phyloP scores from a whole-genome alignment of 2,888 invertebrate species.

The Temnothorax unifasciatus region DNA sequence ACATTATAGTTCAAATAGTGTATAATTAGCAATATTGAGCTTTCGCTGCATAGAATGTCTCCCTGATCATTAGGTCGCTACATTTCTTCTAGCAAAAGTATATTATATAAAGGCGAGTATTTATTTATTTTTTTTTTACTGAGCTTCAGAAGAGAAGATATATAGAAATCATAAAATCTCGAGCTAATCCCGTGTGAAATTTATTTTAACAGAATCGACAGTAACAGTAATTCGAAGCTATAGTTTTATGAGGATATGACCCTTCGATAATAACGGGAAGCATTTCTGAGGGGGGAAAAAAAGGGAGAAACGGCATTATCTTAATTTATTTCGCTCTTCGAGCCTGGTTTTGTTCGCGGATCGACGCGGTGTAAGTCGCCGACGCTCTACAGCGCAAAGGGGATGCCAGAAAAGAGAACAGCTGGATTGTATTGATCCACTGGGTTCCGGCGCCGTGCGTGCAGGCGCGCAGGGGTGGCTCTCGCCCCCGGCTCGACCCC shows the following conservation, averaged over 20 bases:
- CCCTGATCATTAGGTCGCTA: neutral
- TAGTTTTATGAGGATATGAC: neutral
- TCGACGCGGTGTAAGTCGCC: conserved; percentile 22
- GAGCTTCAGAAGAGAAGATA: neutral
- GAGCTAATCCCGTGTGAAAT: neutral
- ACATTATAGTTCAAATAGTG: neutral
- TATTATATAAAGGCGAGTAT: neutral
- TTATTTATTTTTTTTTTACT: neutral
- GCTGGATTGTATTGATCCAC: conserved; percentile 85
- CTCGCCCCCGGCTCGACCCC: conserved; percentile 57
- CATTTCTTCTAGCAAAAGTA: neutral
- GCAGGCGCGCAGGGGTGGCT: conserved; percentile 79
- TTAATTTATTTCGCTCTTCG: neutral
- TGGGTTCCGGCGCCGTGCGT: conserved; percentile 62
- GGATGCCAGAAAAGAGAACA: conserved; percentile 83
- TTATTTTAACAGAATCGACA: neutral
- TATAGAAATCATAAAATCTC: neutral
- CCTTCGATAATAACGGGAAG: neutral
- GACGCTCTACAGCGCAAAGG: conserved; percentile 70
- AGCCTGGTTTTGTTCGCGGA: neutral
- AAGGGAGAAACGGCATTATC: neutral
- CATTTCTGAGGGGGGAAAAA: neutral
- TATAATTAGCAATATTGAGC: neutral
- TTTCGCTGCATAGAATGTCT: neutral
- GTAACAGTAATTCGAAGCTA: neutral